A percentile compares a stretch with the other conserved stretches of the same genome.
Conservation (phyloP, 1,140 invertebrate genomes). For the Trichoplusia ni region DNA sequence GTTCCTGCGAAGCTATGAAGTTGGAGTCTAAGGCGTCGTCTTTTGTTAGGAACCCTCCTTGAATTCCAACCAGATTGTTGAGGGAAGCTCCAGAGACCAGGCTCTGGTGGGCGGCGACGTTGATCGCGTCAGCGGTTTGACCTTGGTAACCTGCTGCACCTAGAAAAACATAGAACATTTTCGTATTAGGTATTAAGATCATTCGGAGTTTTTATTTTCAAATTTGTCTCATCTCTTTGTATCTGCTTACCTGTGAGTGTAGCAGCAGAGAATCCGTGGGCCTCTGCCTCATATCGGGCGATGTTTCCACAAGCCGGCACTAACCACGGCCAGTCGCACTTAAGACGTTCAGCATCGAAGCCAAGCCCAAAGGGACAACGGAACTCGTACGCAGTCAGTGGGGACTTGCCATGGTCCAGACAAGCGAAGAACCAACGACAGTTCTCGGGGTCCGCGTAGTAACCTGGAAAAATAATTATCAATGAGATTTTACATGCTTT, state of each 20-base stretch:
- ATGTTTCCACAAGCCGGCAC: constrained; percentile 85
- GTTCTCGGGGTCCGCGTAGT: constrained; percentile 91
- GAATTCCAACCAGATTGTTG: constrained; percentile 76
- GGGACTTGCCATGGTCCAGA: constrained; percentile 86
- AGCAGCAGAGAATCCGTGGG: constrained; percentile 70
- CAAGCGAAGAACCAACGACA: constrained; percentile 94
- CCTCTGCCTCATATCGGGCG: constrained; percentile 75
- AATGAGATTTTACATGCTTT: too few species aligned
- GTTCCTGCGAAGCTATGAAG: constrained; percentile 68
- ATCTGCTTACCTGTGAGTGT: constrained; percentile 62
- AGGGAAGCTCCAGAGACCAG: constrained; percentile 72
- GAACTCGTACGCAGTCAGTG: constrained; percentile 89
- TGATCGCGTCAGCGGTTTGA: constrained; percentile 74
- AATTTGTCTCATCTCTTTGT: neutral
- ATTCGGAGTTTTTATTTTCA: neutral
- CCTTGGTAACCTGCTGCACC: constrained; percentile 75
- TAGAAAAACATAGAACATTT: constrained; percentile 37
- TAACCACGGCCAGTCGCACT: constrained; percentile 93
- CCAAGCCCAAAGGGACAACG: constrained; percentile 91
- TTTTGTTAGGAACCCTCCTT: constrained; percentile 63
- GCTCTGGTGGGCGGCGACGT: constrained; percentile 77
- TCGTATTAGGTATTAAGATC: neutral
- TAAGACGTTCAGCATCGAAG: constrained; percentile 87
- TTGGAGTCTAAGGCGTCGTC: constrained; percentile 60
- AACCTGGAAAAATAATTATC: constrained; percentile 73